Evolutionary conservation across 1,140 invertebrate genomes (phyloP), one percentile per base, ranked within the genome.

Genomic region (Pentalonia nigronervosa): DNA sequence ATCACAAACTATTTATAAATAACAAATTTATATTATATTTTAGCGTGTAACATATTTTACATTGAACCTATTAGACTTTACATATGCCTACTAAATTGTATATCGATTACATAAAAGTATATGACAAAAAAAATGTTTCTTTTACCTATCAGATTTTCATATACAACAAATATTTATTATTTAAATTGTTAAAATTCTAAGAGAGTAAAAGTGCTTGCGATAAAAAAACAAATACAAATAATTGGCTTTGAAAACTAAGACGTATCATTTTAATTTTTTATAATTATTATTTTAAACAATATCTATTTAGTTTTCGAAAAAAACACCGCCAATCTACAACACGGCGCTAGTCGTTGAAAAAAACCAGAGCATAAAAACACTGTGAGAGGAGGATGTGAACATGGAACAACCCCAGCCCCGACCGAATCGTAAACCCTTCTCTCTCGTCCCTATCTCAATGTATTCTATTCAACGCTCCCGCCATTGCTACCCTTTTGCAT

Each of bases 351-450:
- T 50, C 47, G 20, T 53, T 89, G 48, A 89, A 89, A 89, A 83
- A 89, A 89, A 11, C 48, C 20, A 34, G 20, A 89, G 48, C 21
- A 89, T 89, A 89, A 89, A 89, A 89, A 89, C 47, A 89, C 17
- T 50, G 17, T 21, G 8, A 50, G 41, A 45, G 45, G n/a, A 53
- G 87, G 87, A 89, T 50, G 87, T 89, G 34, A 89, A 89, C 50
- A 34, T 36, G 23, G 11, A 56, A 56, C 50, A 56, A 89, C 88
- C 88, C 88, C 88, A 89, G 4, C 50, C 88, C n/a, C 87, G 87
- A 53, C 21, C 48, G 48, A 89, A 50, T 89, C 23, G 50, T 89
- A 89, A 89, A 89, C 88, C 88, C 88, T 56, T 56, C 88, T 89
- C 48, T 56, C 50, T 56, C 50, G 88, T 56, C 88, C 88, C 48